A percentile compares a stretch with the other conserved stretches of the same genome.
phyloP scores from a whole-genome alignment of 2,888 invertebrate species.

The Platynereis dumerilii region DNA sequence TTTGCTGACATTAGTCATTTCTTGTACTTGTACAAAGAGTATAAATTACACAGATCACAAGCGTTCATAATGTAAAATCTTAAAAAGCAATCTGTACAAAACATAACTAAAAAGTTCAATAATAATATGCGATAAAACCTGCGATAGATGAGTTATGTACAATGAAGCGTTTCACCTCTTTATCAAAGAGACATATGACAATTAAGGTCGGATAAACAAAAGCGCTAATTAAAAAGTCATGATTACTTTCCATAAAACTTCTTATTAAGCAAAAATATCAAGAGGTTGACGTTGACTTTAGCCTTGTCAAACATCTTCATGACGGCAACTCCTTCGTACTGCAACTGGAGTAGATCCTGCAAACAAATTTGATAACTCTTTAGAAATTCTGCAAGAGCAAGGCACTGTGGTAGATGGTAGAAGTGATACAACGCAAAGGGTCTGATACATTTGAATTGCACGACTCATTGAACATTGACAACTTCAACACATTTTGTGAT shows the following conservation, averaged over 20 bases:
- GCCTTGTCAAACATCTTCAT: conserved; percentile 82
- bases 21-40: too few species aligned
- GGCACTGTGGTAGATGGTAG: too few species aligned
- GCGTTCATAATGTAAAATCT: too few species aligned
- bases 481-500: too few species aligned
- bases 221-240: neutral
- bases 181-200: too few species aligned
- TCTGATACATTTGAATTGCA: too few species aligned
- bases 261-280: conserved; percentile 76
- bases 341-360: conserved; percentile 76
- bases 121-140: neutral
- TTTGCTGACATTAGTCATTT: too few species aligned
- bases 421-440: too few species aligned
- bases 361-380: too few species aligned
- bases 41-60: too few species aligned
- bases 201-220: too few species aligned
- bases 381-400: neutral
- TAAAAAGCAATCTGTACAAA: neutral
- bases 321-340: conserved; percentile 78
- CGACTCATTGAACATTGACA: too few species aligned
- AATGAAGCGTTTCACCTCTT: neutral
- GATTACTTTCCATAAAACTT: conserved; percentile 71
- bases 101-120: neutral
- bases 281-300: conserved; percentile 78
- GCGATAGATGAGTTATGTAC: neutral